phyloP scores from a whole-genome alignment of 2,888 invertebrate genomes.

The Zaprionus obscuricornis region DNA sequence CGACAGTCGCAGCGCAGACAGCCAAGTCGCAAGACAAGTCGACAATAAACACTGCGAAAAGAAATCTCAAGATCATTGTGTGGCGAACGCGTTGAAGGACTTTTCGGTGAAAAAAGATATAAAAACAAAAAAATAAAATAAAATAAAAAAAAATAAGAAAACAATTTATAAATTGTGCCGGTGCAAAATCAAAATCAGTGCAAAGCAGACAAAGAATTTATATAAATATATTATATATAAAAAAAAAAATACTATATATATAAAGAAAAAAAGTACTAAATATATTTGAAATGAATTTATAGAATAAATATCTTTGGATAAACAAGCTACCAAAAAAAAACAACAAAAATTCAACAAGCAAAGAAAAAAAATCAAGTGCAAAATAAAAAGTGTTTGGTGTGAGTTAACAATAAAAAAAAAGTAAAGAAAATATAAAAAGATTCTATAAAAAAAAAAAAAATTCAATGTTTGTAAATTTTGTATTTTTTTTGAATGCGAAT shows the following conservation, averaged over 20 bases:
- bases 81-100: constrained; percentile 47
- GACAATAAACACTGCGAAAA: too few species aligned
- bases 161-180: constrained; percentile 10
- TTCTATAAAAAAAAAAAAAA: neutral
- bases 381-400: constrained; percentile 8
- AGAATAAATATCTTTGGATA: too few species aligned
- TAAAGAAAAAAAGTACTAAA: neutral
- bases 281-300: too few species aligned
- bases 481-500: too few species aligned
- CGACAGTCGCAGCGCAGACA: constrained; percentile 44
- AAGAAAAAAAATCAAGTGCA: too few species aligned
- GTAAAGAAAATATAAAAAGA: too few species aligned
- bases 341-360: too few species aligned
- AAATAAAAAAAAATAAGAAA: neutral
- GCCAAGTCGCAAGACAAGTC: too few species aligned
- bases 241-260: neutral
- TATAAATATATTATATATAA: neutral
- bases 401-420: constrained; percentile 29
- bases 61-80: constrained; percentile 41
- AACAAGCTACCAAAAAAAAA: too few species aligned
- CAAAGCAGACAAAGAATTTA: neutral
- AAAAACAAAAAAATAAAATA: constrained; percentile 11
- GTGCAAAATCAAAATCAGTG: neutral
- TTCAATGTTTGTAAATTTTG: neutral
- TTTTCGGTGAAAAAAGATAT: constrained; percentile 33